Evolutionary conservation across 2,113 vertebrate species (phyloP), one percentile per base, ranked within the genome.

Genomic region (Prunella himalayana): DNA sequence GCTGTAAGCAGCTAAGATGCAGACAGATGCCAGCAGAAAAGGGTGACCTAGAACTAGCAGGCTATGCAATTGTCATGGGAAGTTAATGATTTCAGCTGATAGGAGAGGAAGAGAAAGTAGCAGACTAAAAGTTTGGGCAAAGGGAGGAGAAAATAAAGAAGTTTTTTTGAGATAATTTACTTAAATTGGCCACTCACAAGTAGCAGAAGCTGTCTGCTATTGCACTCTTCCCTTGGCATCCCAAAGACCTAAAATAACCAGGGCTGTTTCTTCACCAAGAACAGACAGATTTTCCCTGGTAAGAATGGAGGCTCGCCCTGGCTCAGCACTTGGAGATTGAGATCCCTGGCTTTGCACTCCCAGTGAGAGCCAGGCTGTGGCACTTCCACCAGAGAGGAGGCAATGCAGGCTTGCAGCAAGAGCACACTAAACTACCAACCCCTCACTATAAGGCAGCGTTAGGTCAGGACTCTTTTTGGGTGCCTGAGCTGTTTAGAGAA

Each of bases 361-460:
- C 28, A 13, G 35, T 5, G 28, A 80, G 82, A 89, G 72, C n/a
- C 28, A 30, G 78, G 63, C 63, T 76, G 50, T 11, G 60, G 84
- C 72, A 68, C 82, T 80, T 88, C 56, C 59, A 51, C 15, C 44
- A 60, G 87, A 3, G 1, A 71, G 72, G 68, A 90, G 56, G 53
- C 56, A 85, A 80, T 5, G 56, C 64, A 82, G 81, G 49, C 66
- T 68, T 79, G 42, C 71, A 92, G 82, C 77, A 86, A 70, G 53
- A 70, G 61, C 90, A 33, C 79, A 17, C 65, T 70, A 68, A 90
- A 84, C 81, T 73, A 53, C 65, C 47, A 59, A 7, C 41, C 81
- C 93, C 84, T 95, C 59, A 11, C 69, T 69, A 35, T 97, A 97
- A 97, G 95, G 93, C 96, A 97, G 86, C 85, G 3, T 92, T 86